Conservation (phyloP, 2,888 invertebrate species). For the Ophonus ardosiacus region DNA sequence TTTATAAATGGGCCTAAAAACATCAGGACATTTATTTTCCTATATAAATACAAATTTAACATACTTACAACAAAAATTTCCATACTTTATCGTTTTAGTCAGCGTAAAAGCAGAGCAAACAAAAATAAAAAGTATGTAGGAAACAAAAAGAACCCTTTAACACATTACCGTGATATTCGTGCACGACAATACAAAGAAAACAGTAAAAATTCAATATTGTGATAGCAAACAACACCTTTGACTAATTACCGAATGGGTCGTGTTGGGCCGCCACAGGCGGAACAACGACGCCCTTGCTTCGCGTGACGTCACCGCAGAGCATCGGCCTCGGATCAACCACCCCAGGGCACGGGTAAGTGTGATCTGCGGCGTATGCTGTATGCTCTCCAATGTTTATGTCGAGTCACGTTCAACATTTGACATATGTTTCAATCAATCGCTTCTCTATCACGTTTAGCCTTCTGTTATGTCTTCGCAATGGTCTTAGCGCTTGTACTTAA, state of each 20-base stretch:
- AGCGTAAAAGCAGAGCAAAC: neutral
- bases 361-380: conserved; percentile 56
- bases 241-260: conserved; percentile 5
- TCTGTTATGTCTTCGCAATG: conserved; percentile 23
- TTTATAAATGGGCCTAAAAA: no score
- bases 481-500: neutral
- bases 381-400: conserved; percentile 59
- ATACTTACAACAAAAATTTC: neutral
- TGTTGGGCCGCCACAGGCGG: neutral
- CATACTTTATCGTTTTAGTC: neutral
- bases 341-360: conserved; percentile 42
- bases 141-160: neutral
- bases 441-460: neutral
- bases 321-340: conserved; percentile 13
- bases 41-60: neutral
- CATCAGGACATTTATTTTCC: neutral
- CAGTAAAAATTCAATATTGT: conserved; percentile 30
- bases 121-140: neutral
- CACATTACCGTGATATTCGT: neutral
- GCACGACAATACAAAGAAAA: neutral
- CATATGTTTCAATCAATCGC: conserved; percentile 61
- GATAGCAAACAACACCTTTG: conserved; percentile 25
- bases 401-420: conserved; percentile 58
- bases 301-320: conserved; percentile 15
- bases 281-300: neutral